A percentile compares a stretch with the other conserved stretches of the same genome.
Conservation (phyloP, 2,888 invertebrate species). For the Microplitis deprimator region DNA sequence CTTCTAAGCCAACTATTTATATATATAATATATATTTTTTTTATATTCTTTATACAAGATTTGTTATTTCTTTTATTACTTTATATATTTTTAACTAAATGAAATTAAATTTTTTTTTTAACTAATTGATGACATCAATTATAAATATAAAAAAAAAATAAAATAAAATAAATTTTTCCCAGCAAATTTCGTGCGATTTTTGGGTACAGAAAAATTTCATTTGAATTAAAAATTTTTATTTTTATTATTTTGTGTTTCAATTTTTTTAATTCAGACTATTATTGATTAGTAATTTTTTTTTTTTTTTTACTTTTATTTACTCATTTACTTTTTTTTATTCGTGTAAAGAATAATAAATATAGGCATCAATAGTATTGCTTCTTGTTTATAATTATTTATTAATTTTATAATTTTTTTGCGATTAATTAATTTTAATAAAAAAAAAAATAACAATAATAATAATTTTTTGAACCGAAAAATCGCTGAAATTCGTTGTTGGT, state of each 20-base stretch:
- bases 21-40: constrained; percentile 25
- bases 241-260: constrained; percentile 13
- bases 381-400: constrained; percentile 47
- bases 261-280: constrained; percentile 23
- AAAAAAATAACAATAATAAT: constrained; percentile 20
- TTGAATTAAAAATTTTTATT: constrained; percentile 13
- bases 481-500: constrained; percentile 58
- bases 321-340: constrained; percentile 52
- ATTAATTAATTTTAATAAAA: background rate
- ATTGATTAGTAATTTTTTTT: background rate
- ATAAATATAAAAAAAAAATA: constrained; percentile 39
- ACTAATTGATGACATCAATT: background rate
- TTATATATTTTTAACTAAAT: constrained; percentile 39
- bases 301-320: constrained; percentile 40
- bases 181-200: constrained; percentile 64
- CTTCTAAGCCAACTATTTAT: constrained; percentile 28
- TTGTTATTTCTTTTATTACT: constrained; percentile 48
- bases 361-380: constrained; percentile 71
- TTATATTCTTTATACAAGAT: constrained; percentile 34
- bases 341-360: constrained; percentile 50
- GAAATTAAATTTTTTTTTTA: constrained; percentile 9
- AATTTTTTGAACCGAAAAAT: constrained; percentile 54
- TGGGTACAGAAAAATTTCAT: constrained; percentile 35
- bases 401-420: background rate
- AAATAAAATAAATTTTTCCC: constrained; percentile 47